Base-by-base conservation (phyloP, 2,797 vertebrate species). In the Falco concolor region DNA sequence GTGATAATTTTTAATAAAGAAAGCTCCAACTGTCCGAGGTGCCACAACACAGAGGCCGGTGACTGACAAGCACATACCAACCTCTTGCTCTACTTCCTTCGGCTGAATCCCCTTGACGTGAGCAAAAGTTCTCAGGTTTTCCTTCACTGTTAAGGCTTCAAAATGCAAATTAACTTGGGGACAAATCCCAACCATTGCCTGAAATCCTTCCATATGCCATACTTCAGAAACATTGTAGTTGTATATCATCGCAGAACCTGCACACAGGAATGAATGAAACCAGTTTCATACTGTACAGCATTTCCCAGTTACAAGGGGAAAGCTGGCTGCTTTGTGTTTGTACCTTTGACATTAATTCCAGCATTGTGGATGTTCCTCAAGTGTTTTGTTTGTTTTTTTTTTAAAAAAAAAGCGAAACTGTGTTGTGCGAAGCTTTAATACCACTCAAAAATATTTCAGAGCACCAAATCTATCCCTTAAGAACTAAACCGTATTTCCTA, bases 81-180 rank as follows among this genome's bases (percentile, higher is more conserved):
- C 99, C 98, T 99, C 98, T 16, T 94, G 84, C 9, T 98, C 96
- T 19, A 98, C 94, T 86, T 99, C 97, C 1, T 95, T 96, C 2
- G 89, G 67, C 4, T 90, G 96, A 95, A 99, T 98, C 53, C 99
- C 99, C 93, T 99, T 99, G 95, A 99, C 97, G 86, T 98, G 98
- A 15, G 99, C 98, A 54, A 99, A 99, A 15, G 98, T 98, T 70
- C 94, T 96, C 83, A 99, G 98, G 95, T 99, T 99, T 89, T 99
- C 99, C 96, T 98, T 98, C 93, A 99, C 98, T 0, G 99, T 99
- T 90, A 99, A 98, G 68, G 98, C 98, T 53, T 98, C 98, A 84
- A 99, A 99, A 74, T 99, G 98, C 78, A 99, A 98, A 94, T 99
- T 99, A 95, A 98, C 98, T 10, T 99, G 99, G 5, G 99, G 99